phyloP scores from a whole-genome alignment of 2,113 vertebrate species.

The Zingel zingel region DNA sequence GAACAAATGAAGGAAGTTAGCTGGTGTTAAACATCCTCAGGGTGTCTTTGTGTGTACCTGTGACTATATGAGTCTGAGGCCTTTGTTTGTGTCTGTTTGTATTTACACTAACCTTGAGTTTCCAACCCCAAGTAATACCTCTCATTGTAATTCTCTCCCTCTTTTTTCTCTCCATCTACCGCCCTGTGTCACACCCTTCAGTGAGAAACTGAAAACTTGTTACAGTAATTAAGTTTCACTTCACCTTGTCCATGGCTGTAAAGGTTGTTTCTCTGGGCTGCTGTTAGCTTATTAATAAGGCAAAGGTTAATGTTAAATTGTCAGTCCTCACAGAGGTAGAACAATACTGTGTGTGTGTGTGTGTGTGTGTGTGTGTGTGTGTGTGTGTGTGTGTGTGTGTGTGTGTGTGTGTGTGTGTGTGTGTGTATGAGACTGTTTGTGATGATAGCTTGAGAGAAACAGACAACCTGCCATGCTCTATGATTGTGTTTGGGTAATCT shows the following conservation, averaged over 20 bases:
- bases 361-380: neutral
- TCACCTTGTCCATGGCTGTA: constrained; percentile 18
- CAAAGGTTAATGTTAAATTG: constrained; percentile 6
- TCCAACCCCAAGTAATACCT: constrained; percentile 24
- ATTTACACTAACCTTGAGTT: constrained; percentile 53
- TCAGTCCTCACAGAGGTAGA: constrained; percentile 1
- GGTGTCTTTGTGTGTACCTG: constrained; percentile 18
- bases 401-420: neutral
- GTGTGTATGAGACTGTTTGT: neutral
- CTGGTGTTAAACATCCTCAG: neutral
- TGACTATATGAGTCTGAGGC: neutral
- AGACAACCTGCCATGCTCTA: constrained; percentile 32
- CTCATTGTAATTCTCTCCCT: constrained; percentile 7
- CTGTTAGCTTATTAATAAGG: constrained; percentile 28
- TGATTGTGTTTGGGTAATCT: constrained; percentile 44
- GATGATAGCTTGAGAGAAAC: constrained; percentile 35
- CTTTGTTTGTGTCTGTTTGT: constrained; percentile 28
- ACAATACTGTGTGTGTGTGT: neutral
- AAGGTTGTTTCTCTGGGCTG: constrained; percentile 8
- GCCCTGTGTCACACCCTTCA: constrained; percentile 17
- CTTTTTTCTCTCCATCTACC: neutral
- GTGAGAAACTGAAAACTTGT: constrained; percentile 37
- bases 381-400: neutral
- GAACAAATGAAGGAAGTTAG: neutral
- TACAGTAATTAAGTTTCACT: constrained; percentile 29